Percentiles rank a stretch among this genome's conserved stretches.
Evolutionary conservation across 2,888 invertebrate genomes (phyloP).

Genomic region (Cantharis rustica): DNA sequence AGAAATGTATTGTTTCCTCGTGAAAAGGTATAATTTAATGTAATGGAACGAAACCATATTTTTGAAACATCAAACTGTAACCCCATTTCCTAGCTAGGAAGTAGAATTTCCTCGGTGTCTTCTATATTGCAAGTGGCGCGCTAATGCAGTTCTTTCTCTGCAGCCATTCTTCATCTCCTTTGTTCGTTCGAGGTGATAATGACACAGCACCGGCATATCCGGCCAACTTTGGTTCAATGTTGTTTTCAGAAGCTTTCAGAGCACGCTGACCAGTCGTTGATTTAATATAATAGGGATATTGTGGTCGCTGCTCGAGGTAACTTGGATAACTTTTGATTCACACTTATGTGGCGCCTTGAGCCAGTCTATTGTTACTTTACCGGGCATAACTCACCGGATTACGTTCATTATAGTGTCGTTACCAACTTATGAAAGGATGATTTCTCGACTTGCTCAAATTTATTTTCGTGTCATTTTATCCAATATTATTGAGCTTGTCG

Average conservation of each 20-base stretch:
- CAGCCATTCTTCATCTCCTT: conserved; percentile 53
- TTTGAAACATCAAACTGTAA: conserved; percentile 49
- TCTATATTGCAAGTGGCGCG: conserved; percentile 40
- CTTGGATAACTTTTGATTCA: conserved; percentile 49
- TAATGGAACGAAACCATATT: conserved; percentile 48
- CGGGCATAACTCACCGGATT: conserved; percentile 39
- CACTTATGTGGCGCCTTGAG: conserved; percentile 51
- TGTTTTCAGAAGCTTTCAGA: conserved; percentile 48
- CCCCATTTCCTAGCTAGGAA: conserved; percentile 45
- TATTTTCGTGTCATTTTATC: conserved; percentile 5
- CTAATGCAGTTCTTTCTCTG: conserved; percentile 55
- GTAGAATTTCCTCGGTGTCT: conserved; percentile 27
- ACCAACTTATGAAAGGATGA: conserved; percentile 5
- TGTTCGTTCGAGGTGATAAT: conserved; percentile 56
- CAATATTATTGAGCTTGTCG: background rate
- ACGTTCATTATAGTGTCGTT: conserved; percentile 34
- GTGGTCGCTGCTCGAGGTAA: conserved; percentile 51
- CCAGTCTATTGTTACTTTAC: conserved; percentile 40
- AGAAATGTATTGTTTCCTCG: conserved; percentile 36
- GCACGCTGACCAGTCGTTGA: conserved; percentile 39
- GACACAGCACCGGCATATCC: conserved; percentile 53
- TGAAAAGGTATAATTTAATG: conserved; percentile 42
- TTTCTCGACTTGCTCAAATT: background rate
- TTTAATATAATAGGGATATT: conserved; percentile 55
- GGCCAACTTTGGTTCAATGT: conserved; percentile 52